Evolutionary conservation across 2,113 vertebrate genomes (phyloP).

Genomic region (Cairina moschata): DNA sequence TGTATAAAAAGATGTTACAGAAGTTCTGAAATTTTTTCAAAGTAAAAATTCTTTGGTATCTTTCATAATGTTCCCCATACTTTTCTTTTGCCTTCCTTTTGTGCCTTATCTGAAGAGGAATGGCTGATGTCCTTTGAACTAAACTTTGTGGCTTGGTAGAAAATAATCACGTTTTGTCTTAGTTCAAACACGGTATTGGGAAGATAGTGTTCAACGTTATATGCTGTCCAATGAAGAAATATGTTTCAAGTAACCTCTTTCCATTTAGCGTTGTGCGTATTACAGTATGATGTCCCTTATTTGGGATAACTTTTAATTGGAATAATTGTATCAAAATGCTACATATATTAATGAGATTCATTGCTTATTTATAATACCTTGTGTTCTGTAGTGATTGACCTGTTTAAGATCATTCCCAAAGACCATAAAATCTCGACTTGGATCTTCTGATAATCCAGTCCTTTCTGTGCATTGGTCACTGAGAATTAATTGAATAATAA

Average conservation of each 20-base stretch:
- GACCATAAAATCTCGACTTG: background rate
- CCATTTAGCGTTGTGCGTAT: background rate
- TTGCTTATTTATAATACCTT: background rate
- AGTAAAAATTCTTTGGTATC: background rate
- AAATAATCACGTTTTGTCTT: background rate
- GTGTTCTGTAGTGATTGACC: background rate
- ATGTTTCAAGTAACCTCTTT: background rate
- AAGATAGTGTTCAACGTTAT: background rate
- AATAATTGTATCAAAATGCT: background rate
- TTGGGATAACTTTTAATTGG: background rate
- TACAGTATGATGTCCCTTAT: background rate
- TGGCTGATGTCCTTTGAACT: background rate
- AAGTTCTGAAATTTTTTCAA: background rate
- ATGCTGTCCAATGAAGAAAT: background rate
- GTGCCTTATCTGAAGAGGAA: background rate
- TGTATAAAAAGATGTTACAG: background rate
- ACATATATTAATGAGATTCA: background rate
- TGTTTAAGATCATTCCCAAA: background rate
- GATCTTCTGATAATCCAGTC: background rate
- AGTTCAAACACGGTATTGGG: background rate
- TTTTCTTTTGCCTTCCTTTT: background rate
- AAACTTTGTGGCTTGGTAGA: background rate
- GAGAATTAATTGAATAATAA: background rate
- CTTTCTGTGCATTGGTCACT: background rate
- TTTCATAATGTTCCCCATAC: background rate